Evolutionary conservation across 2,888 invertebrate species (phyloP).

Genomic region (Cerceris ruficornis): DNA sequence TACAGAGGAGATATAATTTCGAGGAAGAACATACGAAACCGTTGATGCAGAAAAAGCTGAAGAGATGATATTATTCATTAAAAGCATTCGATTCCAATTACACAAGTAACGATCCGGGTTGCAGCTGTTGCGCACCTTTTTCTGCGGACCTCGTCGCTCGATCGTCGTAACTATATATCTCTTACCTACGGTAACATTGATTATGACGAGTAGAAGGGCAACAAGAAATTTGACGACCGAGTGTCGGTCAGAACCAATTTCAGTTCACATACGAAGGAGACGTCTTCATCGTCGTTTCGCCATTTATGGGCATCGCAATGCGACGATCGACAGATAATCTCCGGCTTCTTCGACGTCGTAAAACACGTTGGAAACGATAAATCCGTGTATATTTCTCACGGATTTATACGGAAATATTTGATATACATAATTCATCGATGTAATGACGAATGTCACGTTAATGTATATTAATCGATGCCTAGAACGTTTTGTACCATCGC

Average conservation of each 20-base stretch:
- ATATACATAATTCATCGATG: conserved; percentile 43
- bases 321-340: conserved; percentile 9
- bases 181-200: conserved; percentile 45
- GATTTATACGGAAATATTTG: conserved; percentile 42
- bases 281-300: conserved; percentile 57
- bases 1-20: too few relatives aligned
- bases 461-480: too few relatives aligned
- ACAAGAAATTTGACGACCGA: conserved; percentile 51
- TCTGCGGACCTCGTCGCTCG: conserved; percentile 4
- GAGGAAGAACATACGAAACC: too few relatives aligned
- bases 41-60: too few relatives aligned
- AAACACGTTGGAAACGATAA: conserved; percentile 5
- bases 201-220: conserved; percentile 40
- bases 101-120: too few relatives aligned
- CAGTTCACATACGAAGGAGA: conserved; percentile 48
- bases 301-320: conserved; percentile 3
- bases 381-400: conserved; percentile 23
- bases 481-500: too few relatives aligned
- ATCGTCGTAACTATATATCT: conserved; percentile 18
- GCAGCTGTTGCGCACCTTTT: conserved; percentile 13
- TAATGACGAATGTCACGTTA: not conserved
- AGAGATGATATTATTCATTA: too few relatives aligned
- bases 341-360: conserved; percentile 8
- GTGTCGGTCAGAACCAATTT: conserved; percentile 33
- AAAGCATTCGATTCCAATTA: too few relatives aligned